A percentile compares a stretch with the other conserved stretches of the same genome.
Evolutionary conservation across 2,888 invertebrate genomes (phyloP).

Genomic region (Acutogordius australiensis): DNA sequence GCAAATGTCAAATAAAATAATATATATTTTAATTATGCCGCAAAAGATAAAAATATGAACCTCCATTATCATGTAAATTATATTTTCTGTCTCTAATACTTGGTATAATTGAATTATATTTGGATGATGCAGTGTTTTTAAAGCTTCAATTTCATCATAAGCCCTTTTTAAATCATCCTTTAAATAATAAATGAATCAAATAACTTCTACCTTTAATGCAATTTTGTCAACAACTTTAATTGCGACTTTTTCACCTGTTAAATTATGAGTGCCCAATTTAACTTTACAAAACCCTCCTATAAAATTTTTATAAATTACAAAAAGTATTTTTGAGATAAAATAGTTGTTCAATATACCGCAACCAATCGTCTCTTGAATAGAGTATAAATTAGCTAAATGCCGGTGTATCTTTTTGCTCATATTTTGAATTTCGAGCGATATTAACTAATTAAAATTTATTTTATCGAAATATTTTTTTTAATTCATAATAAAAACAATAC

Average conservation of each 20-base stretch:
- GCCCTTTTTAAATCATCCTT: slow-evolving; percentile 42
- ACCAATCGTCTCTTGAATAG: neutral
- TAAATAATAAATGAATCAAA: slow-evolving; percentile 15
- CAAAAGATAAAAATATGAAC: no score
- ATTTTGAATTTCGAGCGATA: no score
- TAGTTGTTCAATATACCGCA: slow-evolving; percentile 10
- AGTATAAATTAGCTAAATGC: neutral
- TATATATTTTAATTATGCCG: no score
- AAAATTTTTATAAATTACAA: neutral
- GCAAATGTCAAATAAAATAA: neutral
- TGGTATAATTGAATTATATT: slow-evolving; percentile 48
- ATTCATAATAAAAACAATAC: no score
- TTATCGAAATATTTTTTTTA: no score
- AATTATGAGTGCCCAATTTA: slow-evolving; percentile 41
- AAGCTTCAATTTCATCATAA: slow-evolving; percentile 40
- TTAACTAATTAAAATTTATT: no score
- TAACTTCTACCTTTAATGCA: slow-evolving; percentile 32
- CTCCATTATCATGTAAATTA: slow-evolving; percentile 47
- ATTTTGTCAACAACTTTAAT: slow-evolving; percentile 51
- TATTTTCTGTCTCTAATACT: slow-evolving; percentile 41
- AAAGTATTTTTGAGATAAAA: no score
- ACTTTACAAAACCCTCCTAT: slow-evolving; percentile 51
- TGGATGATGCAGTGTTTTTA: slow-evolving; percentile 38
- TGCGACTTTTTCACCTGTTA: slow-evolving; percentile 50
- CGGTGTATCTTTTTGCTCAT: neutral